Conservation (phyloP, 2,888 invertebrate species). For the Electrophaes corylata region DNA sequence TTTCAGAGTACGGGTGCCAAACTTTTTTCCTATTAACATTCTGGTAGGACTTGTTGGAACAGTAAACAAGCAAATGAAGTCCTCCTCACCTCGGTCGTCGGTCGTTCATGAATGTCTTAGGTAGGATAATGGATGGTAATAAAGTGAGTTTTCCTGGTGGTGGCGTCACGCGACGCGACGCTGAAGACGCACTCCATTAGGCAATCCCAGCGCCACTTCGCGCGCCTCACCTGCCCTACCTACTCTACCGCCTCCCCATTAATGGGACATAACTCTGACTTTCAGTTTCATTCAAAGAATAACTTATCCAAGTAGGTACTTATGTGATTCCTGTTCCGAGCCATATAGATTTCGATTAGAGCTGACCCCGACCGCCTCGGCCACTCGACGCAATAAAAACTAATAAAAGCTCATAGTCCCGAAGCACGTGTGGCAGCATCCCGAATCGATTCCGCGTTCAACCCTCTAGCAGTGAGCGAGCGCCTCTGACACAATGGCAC, state of each 20-base stretch:
- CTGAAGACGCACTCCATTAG: slow-evolving; percentile 68
- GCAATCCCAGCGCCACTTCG: slow-evolving; percentile 60
- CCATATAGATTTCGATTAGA: too few species aligned
- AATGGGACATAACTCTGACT: too few species aligned
- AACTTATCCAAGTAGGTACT: too few species aligned
- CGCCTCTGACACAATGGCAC: slow-evolving; percentile 37
- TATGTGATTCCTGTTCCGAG: too few species aligned
- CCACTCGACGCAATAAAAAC: slow-evolving; percentile 10
- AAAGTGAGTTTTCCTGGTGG: slow-evolving; percentile 5
- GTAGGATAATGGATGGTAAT: slow-evolving; percentile 15
- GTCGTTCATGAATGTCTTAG: background rate
- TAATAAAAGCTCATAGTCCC: slow-evolving; percentile 4
- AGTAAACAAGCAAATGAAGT: background rate
- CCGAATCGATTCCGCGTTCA: slow-evolving; percentile 26
- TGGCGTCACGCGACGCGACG: slow-evolving; percentile 11
- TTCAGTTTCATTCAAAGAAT: too few species aligned
- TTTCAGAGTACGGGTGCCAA: too few species aligned
- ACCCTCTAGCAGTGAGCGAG: slow-evolving; percentile 17
- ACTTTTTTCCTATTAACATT: too few species aligned
- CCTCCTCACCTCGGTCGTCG: background rate
- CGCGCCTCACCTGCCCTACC: slow-evolving; percentile 37
- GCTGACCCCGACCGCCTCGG: too few species aligned
- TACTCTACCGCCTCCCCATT: background rate
- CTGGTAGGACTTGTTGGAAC: background rate
- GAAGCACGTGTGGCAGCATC: slow-evolving; percentile 33